Conservation (phyloP, 2,113 vertebrate genomes). For the Arothron firmamentum region DNA sequence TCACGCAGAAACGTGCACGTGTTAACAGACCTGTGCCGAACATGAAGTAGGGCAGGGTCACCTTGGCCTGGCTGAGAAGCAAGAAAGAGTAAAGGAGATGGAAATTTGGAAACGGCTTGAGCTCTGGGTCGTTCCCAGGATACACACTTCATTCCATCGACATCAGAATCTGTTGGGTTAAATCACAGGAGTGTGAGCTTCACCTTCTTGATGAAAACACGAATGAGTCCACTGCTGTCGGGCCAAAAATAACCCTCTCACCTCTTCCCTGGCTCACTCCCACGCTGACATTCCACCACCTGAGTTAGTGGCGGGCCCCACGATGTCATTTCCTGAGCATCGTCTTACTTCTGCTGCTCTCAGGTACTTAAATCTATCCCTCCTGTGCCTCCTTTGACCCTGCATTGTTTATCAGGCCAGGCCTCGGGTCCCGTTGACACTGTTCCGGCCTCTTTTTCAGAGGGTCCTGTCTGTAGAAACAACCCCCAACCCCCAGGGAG, state of each 20-base stretch:
- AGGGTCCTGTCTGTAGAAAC: constrained; percentile 23
- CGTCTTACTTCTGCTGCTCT: constrained; percentile 25
- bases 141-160: too few relatives aligned
- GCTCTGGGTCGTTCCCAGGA: too few relatives aligned
- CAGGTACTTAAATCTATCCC: constrained; percentile 24
- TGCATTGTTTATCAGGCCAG: constrained; percentile 58
- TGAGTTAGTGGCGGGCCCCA: constrained; percentile 25
- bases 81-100: background rate
- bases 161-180: too few relatives aligned
- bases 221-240: background rate
- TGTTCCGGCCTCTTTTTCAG: constrained; percentile 43
- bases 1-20: constrained; percentile 23
- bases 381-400: constrained; percentile 37
- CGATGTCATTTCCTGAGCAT: constrained; percentile 26
- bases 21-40: constrained; percentile 14
- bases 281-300: constrained; percentile 14
- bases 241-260: constrained; percentile 42
- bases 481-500: constrained; percentile 22
- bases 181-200: too few relatives aligned
- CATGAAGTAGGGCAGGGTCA: constrained; percentile 14
- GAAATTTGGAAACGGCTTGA: background rate
- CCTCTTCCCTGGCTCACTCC: constrained; percentile 13
- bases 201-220: too few relatives aligned
- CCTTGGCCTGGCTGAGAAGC: constrained; percentile 43
- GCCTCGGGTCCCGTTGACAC: constrained; percentile 41